Evolutionary conservation across 2,888 invertebrate species (phyloP).

Genomic region (Blastobasis lacticolella): DNA sequence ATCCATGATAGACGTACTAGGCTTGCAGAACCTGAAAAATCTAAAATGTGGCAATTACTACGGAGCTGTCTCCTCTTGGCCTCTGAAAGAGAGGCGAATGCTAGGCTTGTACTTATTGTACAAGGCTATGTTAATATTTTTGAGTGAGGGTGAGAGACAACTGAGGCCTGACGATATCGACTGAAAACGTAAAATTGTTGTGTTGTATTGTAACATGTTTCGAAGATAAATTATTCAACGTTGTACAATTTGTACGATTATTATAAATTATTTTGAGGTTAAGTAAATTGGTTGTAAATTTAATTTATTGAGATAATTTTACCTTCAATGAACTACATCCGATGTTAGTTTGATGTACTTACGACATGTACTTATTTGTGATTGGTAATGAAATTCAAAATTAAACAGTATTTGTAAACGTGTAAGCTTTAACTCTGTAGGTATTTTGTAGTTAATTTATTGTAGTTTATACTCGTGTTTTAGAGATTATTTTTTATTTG

Average conservation of each 20-base stretch:
- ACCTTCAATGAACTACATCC: no score
- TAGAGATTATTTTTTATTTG: constrained; percentile 13
- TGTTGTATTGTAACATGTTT: no score
- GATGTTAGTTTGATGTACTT: background rate
- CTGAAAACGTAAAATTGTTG: constrained; percentile 21
- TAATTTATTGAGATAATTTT: no score
- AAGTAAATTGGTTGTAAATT: no score
- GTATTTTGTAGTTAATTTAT: constrained; percentile 13
- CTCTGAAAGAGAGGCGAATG: constrained; percentile 77
- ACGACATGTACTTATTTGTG: background rate
- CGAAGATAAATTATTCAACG: no score
- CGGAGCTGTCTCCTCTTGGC: constrained; percentile 84
- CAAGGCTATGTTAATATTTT: constrained; percentile 87
- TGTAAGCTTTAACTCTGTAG: constrained; percentile 9
- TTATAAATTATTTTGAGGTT: no score
- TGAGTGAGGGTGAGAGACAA: constrained; percentile 92
- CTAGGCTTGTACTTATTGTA: constrained; percentile 86
- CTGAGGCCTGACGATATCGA: constrained; percentile 83
- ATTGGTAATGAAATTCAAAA: constrained; percentile 4
- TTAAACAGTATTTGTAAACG: background rate
- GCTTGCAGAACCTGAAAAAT: constrained; percentile 84
- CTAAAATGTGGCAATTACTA: constrained; percentile 87
- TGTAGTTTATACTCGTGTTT: no score
- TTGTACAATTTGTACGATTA: no score
- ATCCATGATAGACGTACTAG: constrained; percentile 92